Evolutionary conservation across 2,113 vertebrate genomes (phyloP).

Genomic region (Aphelocoma coerulescens): DNA sequence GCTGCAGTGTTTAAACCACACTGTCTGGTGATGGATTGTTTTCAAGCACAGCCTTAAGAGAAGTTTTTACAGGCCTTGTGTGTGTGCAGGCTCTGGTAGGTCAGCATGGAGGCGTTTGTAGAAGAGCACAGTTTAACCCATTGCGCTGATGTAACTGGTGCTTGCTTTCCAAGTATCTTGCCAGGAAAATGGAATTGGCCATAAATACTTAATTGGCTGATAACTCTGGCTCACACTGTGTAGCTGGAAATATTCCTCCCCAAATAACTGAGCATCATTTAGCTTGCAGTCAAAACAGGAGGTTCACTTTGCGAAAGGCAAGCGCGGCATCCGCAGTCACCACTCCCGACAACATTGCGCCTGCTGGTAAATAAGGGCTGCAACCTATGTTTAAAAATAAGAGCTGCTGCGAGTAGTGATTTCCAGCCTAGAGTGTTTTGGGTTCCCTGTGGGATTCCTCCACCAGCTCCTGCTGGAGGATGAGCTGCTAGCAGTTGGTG

Average conservation of each 20-base stretch:
- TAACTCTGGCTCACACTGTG: background rate
- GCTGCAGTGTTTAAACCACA: background rate
- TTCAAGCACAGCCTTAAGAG: background rate
- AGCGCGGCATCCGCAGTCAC: background rate
- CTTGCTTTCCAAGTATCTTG: background rate
- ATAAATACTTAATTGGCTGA: conserved; percentile 31
- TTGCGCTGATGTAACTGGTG: background rate
- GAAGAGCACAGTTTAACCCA: background rate
- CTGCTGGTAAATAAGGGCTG: conserved; percentile 43
- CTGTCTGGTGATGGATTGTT: background rate
- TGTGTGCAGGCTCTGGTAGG: background rate
- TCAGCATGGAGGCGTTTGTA: background rate
- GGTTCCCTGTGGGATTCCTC: conserved; percentile 10
- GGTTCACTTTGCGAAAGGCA: background rate
- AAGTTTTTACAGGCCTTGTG: background rate
- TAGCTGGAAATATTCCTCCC: conserved; percentile 25
- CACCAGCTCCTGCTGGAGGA: background rate
- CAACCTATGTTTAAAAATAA: conserved; percentile 31
- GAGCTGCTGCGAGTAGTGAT: conserved; percentile 21
- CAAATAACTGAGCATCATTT: background rate
- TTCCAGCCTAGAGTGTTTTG: background rate
- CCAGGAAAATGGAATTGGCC: background rate
- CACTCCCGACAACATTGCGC: background rate
- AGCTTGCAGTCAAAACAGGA: conserved; percentile 31
- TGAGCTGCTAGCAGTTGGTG: background rate